These are phyloP conservation scores for Odontamblyopus lacepedii DNA, from an alignment of 2,797 vertebrate species.

Conservation along the genomic window DNA sequence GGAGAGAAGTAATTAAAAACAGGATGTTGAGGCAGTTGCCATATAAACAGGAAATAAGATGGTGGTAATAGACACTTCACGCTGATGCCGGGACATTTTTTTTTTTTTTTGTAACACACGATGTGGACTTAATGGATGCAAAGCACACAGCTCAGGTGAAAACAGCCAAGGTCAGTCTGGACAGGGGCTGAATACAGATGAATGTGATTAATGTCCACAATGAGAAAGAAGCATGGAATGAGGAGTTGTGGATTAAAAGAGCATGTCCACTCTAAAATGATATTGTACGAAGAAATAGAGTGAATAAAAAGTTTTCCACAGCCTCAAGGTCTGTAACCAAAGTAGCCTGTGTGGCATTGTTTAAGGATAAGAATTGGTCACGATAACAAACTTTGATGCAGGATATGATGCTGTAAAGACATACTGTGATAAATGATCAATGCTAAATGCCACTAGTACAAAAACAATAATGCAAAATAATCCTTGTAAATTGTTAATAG, in stretches of 20 bases:
- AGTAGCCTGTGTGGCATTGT: background rate
- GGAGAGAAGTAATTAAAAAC: slow-evolving; percentile 83
- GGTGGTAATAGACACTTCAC: slow-evolving; percentile 80
- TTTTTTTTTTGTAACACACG: slow-evolving; percentile 47
- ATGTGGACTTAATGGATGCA: slow-evolving; percentile 73
- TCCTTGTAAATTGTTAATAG: too few relatives aligned
- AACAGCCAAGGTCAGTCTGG: slow-evolving; percentile 73
- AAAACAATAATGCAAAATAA: too few relatives aligned
- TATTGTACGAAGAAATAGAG: background rate
- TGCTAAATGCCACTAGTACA: too few relatives aligned
- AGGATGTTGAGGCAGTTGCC: slow-evolving; percentile 83
- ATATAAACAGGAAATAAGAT: slow-evolving; percentile 84
- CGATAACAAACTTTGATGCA: too few relatives aligned
- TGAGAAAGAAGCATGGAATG: slow-evolving; percentile 49
- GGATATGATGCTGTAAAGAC: too few relatives aligned
- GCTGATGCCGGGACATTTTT: slow-evolving; percentile 73
- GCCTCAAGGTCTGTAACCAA: background rate
- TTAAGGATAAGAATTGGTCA: background rate
- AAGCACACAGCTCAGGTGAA: slow-evolving; percentile 69
- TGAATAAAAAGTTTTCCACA: background rate
- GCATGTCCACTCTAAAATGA: background rate
- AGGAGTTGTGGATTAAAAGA: slow-evolving; percentile 46
- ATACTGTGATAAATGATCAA: too few relatives aligned
- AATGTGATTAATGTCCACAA: slow-evolving; percentile 61
- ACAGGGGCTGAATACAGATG: slow-evolving; percentile 70